phyloP scores from a whole-genome alignment of 2,888 invertebrate genomes.

The Sinohyriopsis cumingii region DNA sequence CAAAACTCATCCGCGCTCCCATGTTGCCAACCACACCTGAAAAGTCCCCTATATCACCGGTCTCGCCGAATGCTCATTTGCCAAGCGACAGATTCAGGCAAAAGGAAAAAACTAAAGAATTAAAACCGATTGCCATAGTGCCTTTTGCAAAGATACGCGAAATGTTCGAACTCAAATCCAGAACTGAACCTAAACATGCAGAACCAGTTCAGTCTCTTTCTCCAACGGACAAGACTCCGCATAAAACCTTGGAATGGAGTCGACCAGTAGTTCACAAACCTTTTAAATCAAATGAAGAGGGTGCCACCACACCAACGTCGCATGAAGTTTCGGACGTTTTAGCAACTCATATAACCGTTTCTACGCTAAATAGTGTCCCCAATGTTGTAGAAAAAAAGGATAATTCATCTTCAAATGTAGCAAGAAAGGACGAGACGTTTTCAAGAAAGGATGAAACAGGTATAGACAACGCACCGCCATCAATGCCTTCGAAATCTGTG shows the following conservation, averaged over 20 bases:
- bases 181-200: slow-evolving; percentile 11
- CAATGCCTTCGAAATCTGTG: slow-evolving; percentile 11
- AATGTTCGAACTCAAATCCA: slow-evolving; percentile 56
- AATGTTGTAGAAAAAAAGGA: no score
- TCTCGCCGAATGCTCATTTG: slow-evolving; percentile 37
- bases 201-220: not conserved
- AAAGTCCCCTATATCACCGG: slow-evolving; percentile 41
- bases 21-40: slow-evolving; percentile 50
- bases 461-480: slow-evolving; percentile 1
- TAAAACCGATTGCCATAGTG: slow-evolving; percentile 63
- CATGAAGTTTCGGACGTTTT: slow-evolving; percentile 4
- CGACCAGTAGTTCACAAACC: not conserved
- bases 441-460: not conserved
- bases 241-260: not conserved
- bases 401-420: no score
- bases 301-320: slow-evolving; percentile 17
- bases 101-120: slow-evolving; percentile 51
- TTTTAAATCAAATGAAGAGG: not conserved
- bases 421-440: no score
- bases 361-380: no score
- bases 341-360: not conserved
- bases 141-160: slow-evolving; percentile 61
- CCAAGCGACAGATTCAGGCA: slow-evolving; percentile 63
- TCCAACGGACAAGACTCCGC: slow-evolving; percentile 6
- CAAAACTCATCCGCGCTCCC: slow-evolving; percentile 43